Evolutionary conservation across 2,113 vertebrate genomes (phyloP), one percentile per base, ranked within the genome.

Genomic region (Engraulis encrasicolus): DNA sequence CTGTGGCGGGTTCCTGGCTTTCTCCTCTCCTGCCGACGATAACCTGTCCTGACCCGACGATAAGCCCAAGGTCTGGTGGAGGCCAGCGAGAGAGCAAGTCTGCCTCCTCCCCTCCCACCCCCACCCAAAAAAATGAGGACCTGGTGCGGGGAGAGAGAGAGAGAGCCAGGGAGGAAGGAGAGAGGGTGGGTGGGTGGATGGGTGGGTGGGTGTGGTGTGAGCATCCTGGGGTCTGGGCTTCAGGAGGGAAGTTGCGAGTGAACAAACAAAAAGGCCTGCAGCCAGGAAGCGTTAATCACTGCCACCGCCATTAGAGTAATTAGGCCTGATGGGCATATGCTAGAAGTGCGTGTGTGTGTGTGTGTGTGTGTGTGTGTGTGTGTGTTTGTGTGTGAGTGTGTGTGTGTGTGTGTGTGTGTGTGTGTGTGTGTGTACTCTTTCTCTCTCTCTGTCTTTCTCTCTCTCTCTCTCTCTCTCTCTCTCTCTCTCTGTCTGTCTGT

Each of bases 281-380:
- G 85, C 90, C 94, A 91, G 96, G 95, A 97, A 96, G 92, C 92
- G 93, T 96, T 95, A 96, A 95, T 96, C 95, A 93, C 91, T 45
- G 81, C 91, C 91, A 91, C 90, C 89, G 85, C 89, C 93, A 90
- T 93, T 91, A 89, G 86, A 90, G 89, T 92, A 93, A 91, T 93
- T 86, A 92, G 95, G 93, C 94, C 96, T 96, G 95, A 95, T 96
- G 93, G 92, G 90, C 91, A 87, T 90, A 83, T 83, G 66, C 90
- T 91, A 82, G 15, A n/a, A n/a, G n/a, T n/a, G n/a, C n/a, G n/a
- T n/a, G n/a, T n/a, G n/a, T n/a, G n/a, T n/a, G n/a, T n/a, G n/a
- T n/a, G n/a, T n/a, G n/a, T n/a, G n/a, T 88, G 85, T 83, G 15
- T 82, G 71, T 20, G 78, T 61, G 50, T 74, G 37, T 71, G 80